A percentile compares a stretch with the other conserved stretches of the same genome.
phyloP scores from a whole-genome alignment of 2,888 invertebrate genomes.

The Platynereis dumerilii region DNA sequence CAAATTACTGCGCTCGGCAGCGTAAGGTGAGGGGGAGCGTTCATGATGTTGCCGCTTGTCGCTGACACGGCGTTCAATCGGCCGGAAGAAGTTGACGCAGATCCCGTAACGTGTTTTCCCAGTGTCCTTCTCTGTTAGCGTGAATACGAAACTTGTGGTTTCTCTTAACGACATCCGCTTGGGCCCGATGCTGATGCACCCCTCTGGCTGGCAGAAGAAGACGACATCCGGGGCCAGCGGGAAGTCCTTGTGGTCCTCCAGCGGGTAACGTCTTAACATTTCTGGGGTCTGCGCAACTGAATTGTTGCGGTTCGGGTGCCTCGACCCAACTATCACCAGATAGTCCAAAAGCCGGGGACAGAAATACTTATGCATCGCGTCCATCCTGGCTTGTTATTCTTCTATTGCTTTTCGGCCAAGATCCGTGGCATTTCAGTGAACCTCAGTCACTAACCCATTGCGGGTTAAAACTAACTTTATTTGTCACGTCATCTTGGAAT shows the following conservation, averaged over 20 bases:
- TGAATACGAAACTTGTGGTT: constrained; percentile 96
- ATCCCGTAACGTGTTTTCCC: constrained; percentile 83
- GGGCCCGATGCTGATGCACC: constrained; percentile 87
- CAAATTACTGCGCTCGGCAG: constrained; percentile 25
- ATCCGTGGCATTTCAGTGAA: no score
- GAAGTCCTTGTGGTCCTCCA: constrained; percentile 96
- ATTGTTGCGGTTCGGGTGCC: constrained; percentile 68
- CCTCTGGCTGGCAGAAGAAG: constrained; percentile 99
- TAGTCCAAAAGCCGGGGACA: constrained; percentile 81
- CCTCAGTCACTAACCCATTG: no score
- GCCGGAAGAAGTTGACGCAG: constrained; percentile 97
- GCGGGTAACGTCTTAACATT: constrained; percentile 86
- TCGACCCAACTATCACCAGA: constrained; percentile 93
- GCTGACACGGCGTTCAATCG: constrained; percentile 67
- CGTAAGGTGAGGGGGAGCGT: constrained; percentile 8
- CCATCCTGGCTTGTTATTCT: not conserved
- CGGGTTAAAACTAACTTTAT: no score
- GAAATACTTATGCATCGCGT: constrained; percentile 59
- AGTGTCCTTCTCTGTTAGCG: constrained; percentile 97
- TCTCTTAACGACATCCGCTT: constrained; percentile 74
- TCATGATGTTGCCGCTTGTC: constrained; percentile 1
- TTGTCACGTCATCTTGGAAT: no score
- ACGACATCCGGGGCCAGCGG: constrained; percentile 97
- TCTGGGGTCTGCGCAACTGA: constrained; percentile 81
- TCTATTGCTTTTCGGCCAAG: no score